Percentiles rank a stretch among this genome's conserved stretches.
Conservation (phyloP, 1,140 invertebrate genomes). For the Caenorhabditis tropicalis region DNA sequence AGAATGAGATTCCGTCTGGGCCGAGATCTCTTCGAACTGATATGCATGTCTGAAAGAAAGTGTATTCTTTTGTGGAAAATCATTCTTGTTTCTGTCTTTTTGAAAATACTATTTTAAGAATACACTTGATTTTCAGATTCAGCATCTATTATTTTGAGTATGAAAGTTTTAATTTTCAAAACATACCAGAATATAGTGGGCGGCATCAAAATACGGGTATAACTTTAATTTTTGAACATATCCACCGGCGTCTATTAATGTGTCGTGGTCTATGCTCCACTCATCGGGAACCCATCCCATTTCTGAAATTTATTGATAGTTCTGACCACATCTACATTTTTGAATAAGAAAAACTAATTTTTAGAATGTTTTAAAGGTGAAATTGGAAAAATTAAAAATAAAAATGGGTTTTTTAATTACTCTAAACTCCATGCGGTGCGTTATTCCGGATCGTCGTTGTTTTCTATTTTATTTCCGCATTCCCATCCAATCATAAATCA, state of each 20-base stretch:
- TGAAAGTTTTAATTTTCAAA: not conserved
- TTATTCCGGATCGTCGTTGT: constrained; percentile 2
- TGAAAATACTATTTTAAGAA: not conserved
- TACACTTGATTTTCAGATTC: too few relatives aligned
- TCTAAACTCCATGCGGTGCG: not conserved
- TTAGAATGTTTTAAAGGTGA: not conserved
- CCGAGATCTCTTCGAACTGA: constrained; percentile 89
- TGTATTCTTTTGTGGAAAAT: not conserved
- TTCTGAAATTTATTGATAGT: not conserved
- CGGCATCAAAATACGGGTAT: constrained; percentile 98
- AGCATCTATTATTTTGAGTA: too few relatives aligned
- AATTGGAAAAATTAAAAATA: not conserved
- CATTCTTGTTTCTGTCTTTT: not conserved
- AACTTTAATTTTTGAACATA: constrained; percentile 98
- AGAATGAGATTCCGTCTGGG: constrained; percentile 88
- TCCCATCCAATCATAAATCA: not conserved
- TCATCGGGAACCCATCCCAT: constrained; percentile 41
- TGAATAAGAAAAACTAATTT: too few relatives aligned
- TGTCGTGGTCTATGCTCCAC: constrained; percentile 85
- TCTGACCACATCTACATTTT: not conserved
- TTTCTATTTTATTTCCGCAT: not conserved
- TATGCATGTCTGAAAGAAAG: constrained; percentile 70
- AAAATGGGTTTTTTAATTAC: constrained; percentile 32
- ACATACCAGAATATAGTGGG: constrained; percentile 80
- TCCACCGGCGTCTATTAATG: constrained; percentile 94